Evolutionary conservation across 2,888 invertebrate species (phyloP).

Genomic region (Apodemia duryi): DNA sequence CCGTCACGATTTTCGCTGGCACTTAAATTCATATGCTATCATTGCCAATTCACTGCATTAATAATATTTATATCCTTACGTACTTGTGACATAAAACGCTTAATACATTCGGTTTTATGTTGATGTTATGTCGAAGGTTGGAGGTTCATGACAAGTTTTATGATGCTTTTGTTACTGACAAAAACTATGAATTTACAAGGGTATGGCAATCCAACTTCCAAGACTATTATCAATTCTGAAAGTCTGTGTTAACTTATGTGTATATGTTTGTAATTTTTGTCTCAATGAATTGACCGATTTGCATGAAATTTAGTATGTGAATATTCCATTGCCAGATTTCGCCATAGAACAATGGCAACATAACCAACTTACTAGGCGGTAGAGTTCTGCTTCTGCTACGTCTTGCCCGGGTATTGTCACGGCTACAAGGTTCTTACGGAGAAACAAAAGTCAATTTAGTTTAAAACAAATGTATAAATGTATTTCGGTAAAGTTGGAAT

Average conservation of each 20-base stretch:
- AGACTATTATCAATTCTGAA: neutral
- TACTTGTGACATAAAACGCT: neutral
- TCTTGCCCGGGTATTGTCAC: no score
- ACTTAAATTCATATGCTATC: constrained; percentile 9
- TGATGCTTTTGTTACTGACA: neutral
- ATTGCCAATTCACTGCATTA: constrained; percentile 4
- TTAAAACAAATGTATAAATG: no score
- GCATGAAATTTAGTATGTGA: no score
- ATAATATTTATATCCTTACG: constrained; percentile 10
- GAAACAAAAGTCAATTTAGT: no score
- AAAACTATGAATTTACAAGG: constrained; percentile 4
- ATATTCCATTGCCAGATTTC: no score
- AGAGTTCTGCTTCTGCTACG: no score
- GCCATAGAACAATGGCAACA: no score
- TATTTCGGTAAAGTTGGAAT: no score
- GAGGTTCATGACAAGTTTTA: neutral
- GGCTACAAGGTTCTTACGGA: no score
- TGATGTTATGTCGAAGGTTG: neutral
- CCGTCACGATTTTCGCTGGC: constrained; percentile 19
- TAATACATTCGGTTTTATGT: constrained; percentile 2
- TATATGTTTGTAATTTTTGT: neutral
- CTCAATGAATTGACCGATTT: no score
- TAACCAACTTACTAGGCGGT: no score
- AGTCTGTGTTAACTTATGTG: neutral
- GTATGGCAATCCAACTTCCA: neutral